phyloP scores from a whole-genome alignment of 2,113 vertebrate genomes.

The Peromyscus polionotus region DNA sequence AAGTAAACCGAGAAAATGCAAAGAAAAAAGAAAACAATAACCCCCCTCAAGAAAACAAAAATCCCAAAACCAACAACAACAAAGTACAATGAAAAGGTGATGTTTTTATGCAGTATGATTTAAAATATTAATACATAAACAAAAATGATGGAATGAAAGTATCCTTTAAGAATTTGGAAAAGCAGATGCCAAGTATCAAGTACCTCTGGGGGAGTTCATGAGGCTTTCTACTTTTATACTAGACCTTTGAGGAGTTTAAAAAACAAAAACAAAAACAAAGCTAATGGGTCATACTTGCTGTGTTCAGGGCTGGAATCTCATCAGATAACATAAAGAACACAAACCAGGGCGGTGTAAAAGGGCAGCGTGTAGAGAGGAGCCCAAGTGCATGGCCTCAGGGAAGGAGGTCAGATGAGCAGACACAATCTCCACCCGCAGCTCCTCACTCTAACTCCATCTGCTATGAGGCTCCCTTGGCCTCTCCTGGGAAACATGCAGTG shows the following conservation, averaged over 20 bases:
- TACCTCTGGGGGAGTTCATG: neutral
- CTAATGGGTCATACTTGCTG: neutral
- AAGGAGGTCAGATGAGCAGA: neutral
- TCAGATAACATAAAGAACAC: neutral
- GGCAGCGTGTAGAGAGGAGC: neutral
- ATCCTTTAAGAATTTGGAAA: neutral
- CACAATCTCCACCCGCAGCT: accelerated
- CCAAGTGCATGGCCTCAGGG: neutral
- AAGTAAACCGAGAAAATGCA: neutral
- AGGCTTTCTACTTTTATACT: slow-evolving; percentile 7
- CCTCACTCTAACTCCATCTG: neutral
- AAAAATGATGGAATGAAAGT: neutral
- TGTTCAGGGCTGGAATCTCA: neutral
- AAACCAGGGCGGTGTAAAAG: neutral
- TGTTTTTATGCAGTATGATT: slow-evolving; percentile 14
- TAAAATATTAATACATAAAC: neutral
- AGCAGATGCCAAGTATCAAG: neutral
- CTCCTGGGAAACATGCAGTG: neutral
- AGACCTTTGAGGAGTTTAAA: neutral
- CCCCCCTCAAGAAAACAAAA: neutral
- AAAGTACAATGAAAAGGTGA: neutral
- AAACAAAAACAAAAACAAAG: neutral
- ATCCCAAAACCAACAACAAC: neutral
- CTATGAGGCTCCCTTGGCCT: neutral
- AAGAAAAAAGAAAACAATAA: neutral